Percentiles rank a stretch among this genome's conserved stretches.
These are phyloP conservation scores for Sylvicola cinctus DNA, from an alignment of 2,888 invertebrate species.

Conservation along the genomic window DNA sequence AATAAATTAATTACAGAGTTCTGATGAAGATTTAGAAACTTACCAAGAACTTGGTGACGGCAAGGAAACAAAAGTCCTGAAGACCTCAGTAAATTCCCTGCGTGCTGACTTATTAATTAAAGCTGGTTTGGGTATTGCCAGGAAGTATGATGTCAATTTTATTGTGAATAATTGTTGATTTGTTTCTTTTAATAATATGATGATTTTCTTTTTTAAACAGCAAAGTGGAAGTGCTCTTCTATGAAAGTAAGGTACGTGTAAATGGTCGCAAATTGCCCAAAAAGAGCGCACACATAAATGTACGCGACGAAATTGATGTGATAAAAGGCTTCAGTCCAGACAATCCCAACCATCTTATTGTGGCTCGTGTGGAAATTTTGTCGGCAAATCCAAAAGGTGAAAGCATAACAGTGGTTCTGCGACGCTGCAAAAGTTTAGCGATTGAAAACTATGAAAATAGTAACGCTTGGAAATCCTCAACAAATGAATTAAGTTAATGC, in stretches of 20 bases:
- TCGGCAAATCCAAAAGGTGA: slow-evolving; percentile 28
- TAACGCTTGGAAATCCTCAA: neutral
- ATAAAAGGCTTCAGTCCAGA: slow-evolving; percentile 36
- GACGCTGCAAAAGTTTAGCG: slow-evolving; percentile 37
- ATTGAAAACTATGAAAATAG: neutral
- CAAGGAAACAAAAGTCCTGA: slow-evolving; percentile 36
- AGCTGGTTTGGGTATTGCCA: slow-evolving; percentile 36
- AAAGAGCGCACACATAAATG: slow-evolving; percentile 38
- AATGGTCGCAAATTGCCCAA: slow-evolving; percentile 49
- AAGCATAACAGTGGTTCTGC: slow-evolving; percentile 31
- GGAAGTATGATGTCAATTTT: slow-evolving; percentile 22
- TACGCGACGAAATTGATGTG: slow-evolving; percentile 51
- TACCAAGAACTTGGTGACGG: slow-evolving; percentile 9
- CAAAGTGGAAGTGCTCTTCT: slow-evolving; percentile 50
- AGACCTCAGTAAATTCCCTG: slow-evolving; percentile 33
- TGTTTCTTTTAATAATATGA: neutral
- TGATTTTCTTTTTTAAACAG: neutral
- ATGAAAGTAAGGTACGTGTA: slow-evolving; percentile 47
- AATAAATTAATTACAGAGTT: too few species aligned
- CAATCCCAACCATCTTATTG: slow-evolving; percentile 39
- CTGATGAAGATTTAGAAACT: neutral
- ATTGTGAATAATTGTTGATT: neutral
- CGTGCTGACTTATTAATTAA: slow-evolving; percentile 43
- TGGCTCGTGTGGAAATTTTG: slow-evolving; percentile 41
- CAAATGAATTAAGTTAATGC: too few species aligned